Evolutionary conservation across 2,113 vertebrate genomes (phyloP), one percentile per base, ranked within the genome.

Genomic region (Bagarius yarrelli): DNA sequence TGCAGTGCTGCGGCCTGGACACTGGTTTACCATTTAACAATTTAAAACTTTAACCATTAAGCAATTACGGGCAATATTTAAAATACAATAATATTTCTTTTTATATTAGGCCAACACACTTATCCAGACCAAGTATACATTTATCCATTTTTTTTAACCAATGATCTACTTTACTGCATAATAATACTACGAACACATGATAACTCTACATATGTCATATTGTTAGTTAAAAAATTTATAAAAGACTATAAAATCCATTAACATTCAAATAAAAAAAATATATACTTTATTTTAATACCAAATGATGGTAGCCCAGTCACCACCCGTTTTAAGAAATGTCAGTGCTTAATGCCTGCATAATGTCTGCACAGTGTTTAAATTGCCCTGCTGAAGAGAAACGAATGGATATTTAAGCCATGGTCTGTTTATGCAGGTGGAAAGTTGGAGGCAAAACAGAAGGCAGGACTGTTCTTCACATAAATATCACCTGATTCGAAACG

Each of bases 391-490:
- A 76, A 55, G 30, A 83, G 78, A 83, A 67, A 64, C 27, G 30
- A 8, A 80, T 77, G 27, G 47, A 79, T 81, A 55, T 83, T 67
- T 75, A 66, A 59, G 70, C 47, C 70, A 53, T 16, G 70, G 75
- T 36, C 59, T 83, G 52, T 79, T 83, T 79, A 59, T 36, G 64
- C 69, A 83, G 82, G 76, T 79, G 77, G 74, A 81, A 73, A 52
- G 30, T 64, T 81, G 79, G 70, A 81, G 64, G 79, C 57, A 6
- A 72, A 81, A 64, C 79, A 81, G 70, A 81, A 73, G 79, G 27
- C 50, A 74, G 36, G 70, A 74, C 66, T 78, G 36, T 53, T 81
- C 70, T 66, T 80, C 67, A 50, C 75, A 74, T 67, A 60, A 84
- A 71, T 77, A 77, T 30, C 67, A 84, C 75, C 80, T 52, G 66